These are phyloP conservation scores for Pipistrellus pygmaeus DNA, from an alignment of 2,797 vertebrate species.

Conservation along the genomic window DNA sequence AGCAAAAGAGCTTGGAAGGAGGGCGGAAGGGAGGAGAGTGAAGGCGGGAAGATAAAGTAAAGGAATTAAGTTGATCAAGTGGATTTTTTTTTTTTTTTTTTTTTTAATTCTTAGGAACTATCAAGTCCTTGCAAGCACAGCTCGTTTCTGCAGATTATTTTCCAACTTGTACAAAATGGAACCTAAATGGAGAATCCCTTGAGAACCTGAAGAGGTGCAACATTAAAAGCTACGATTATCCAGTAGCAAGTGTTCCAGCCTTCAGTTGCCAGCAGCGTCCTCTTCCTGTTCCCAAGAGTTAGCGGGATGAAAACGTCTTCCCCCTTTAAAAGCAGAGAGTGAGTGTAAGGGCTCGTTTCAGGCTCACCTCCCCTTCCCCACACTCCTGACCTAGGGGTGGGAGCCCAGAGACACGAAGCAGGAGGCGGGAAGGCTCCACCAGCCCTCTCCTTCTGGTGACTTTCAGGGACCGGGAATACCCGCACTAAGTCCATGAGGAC, in stretches of 20 bases:
- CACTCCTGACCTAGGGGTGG: background rate
- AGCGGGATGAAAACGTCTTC: constrained; percentile 94
- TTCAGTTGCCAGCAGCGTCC: constrained; percentile 75
- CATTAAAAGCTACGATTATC: constrained; percentile 87
- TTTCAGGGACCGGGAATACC: background rate
- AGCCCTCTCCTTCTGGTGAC: background rate
- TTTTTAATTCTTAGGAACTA: constrained; percentile 86
- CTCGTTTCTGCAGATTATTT: constrained; percentile 90
- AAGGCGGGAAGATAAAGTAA: constrained; percentile 81
- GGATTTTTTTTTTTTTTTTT: constrained; percentile 83
- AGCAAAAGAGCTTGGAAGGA: constrained; percentile 91
- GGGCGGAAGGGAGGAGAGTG: constrained; percentile 57
- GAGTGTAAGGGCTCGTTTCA: constrained; percentile 53
- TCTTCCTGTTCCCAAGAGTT: constrained; percentile 72
- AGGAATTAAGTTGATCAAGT: constrained; percentile 89
- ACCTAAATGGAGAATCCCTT: constrained; percentile 86
- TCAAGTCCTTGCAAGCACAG: constrained; percentile 91
- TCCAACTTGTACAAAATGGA: constrained; percentile 89
- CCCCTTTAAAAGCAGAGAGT: constrained; percentile 89
- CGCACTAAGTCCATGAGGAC: background rate
- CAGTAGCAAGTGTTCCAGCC: constrained; percentile 85
- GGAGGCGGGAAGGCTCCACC: background rate
- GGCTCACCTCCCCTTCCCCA: background rate
- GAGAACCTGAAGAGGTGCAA: constrained; percentile 88
- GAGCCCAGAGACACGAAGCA: background rate